Percentiles rank a stretch among this genome's conserved stretches.
These are phyloP conservation scores for Melanotaenia boesemani DNA, from an alignment of 2,797 vertebrate genomes.

Conservation along the genomic window DNA sequence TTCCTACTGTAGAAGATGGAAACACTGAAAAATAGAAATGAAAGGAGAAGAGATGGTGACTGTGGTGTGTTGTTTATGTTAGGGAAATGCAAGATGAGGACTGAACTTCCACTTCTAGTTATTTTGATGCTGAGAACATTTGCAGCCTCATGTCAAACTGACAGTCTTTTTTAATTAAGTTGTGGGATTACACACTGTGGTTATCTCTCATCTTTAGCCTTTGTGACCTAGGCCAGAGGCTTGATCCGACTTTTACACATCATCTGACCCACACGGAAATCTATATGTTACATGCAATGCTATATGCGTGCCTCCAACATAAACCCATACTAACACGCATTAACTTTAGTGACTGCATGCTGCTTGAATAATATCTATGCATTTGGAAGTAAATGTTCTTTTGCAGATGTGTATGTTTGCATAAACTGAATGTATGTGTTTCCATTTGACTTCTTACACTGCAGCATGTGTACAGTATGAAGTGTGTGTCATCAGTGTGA, in stretches of 20 bases:
- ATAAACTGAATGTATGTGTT: not conserved
- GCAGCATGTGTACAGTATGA: not conserved
- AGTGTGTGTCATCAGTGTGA: slow-evolving; percentile 32
- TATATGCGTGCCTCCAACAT: not conserved
- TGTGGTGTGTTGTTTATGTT: slow-evolving; percentile 33
- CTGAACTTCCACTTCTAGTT: not conserved
- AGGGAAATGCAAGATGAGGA: slow-evolving; percentile 1
- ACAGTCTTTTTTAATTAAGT: slow-evolving; percentile 5
- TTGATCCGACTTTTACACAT: slow-evolving; percentile 39
- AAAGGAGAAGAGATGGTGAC: slow-evolving; percentile 6
- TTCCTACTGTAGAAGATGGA: not conserved
- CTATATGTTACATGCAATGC: slow-evolving; percentile 8
- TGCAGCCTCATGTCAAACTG: not conserved
- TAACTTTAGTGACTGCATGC: not conserved
- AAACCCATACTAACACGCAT: not conserved
- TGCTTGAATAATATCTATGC: not conserved
- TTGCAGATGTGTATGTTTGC: not conserved
- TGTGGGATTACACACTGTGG: slow-evolving; percentile 21
- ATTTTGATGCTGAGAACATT: not conserved
- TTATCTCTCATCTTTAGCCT: slow-evolving; percentile 45
- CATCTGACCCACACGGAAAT: slow-evolving; percentile 46
- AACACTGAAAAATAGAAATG: not conserved
- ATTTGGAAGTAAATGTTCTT: not conserved
- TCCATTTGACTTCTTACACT: not conserved
- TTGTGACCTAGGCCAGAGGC: slow-evolving; percentile 39